Evolutionary conservation across 1,140 invertebrate genomes (phyloP).

Genomic region (Plutomurus gul): DNA sequence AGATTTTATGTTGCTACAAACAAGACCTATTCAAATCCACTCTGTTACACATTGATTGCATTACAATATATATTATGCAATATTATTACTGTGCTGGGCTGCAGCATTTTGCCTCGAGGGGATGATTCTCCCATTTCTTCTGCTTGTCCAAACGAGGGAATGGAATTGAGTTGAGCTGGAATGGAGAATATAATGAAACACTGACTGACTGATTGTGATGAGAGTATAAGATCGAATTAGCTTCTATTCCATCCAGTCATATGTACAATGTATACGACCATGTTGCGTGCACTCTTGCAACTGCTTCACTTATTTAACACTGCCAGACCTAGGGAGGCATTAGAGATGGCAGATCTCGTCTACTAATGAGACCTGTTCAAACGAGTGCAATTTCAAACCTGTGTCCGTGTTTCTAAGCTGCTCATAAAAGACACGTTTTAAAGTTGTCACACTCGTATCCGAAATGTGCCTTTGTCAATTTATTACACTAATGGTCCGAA

Average conservation of each 20-base stretch:
- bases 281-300: too few species aligned
- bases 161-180: not conserved
- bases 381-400: too few species aligned
- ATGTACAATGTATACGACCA: not conserved
- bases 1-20: slow-evolving; percentile 1
- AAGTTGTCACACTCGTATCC: too few species aligned
- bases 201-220: not conserved
- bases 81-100: not conserved
- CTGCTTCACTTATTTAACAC: too few species aligned
- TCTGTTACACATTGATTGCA: slow-evolving; percentile 10
- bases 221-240: not conserved
- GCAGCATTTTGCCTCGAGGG: not conserved
- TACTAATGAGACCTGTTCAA: too few species aligned
- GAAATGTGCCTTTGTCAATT: too few species aligned
- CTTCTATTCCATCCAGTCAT: not conserved
- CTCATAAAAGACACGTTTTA: too few species aligned
- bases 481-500: too few species aligned
- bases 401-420: too few species aligned
- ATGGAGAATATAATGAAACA: not conserved
- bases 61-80: slow-evolving; percentile 1
- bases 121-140: slow-evolving; percentile 3
- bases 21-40: slow-evolving; percentile 8
- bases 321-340: too few species aligned
- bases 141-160: not conserved
- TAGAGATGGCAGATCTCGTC: too few species aligned